phyloP scores from a whole-genome alignment of 2,888 invertebrate species.

The Dioctria rufipes region DNA sequence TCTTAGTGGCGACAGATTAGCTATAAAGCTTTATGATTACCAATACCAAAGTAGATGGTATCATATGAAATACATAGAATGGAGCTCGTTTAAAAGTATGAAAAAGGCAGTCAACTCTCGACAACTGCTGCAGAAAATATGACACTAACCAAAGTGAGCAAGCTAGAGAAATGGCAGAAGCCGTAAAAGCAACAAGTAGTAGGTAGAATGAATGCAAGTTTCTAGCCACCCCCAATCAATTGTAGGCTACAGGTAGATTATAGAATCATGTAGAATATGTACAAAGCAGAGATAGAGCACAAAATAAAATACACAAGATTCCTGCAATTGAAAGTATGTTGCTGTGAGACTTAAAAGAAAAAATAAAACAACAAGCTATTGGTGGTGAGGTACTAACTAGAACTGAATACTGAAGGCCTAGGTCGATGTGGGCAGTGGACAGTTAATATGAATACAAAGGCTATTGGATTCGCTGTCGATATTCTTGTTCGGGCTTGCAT shows the following conservation, averaged over 20 bases:
- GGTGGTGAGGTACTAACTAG: not conserved
- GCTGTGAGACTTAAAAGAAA: not conserved
- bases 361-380: not conserved
- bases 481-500: constrained; percentile 5
- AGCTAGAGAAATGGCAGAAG: constrained; percentile 13
- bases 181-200: not conserved
- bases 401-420: constrained; percentile 19
- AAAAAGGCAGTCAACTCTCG: not conserved
- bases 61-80: not conserved
- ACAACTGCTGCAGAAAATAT: not conserved
- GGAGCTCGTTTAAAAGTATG: not conserved
- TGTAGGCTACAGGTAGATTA: constrained; percentile 8
- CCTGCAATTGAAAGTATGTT: not conserved
- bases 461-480: constrained; percentile 14
- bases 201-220: constrained; percentile 14
- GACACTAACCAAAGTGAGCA: not conserved
- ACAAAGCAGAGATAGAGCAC: not conserved
- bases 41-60: not conserved
- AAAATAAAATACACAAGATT: not conserved
- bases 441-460: not conserved
- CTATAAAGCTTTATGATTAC: not conserved
- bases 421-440: constrained; percentile 35
- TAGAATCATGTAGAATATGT: constrained; percentile 12
- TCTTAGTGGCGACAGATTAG: not conserved
- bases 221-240: not conserved